phyloP scores from a whole-genome alignment of 2,113 vertebrate genomes.

The Uria aalge region DNA sequence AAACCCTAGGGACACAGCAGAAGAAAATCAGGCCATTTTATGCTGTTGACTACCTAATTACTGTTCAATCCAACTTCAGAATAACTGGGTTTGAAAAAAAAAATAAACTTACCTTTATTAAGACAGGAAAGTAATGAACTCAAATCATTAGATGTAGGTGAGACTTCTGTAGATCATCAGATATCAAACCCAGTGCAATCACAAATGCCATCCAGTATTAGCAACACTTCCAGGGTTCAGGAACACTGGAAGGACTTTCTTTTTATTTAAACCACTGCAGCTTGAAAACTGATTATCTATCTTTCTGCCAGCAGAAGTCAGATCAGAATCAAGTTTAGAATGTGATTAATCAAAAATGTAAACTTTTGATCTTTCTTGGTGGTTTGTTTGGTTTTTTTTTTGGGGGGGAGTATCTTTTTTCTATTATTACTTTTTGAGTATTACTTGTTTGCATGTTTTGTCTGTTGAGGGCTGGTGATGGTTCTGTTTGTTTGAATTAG shows the following conservation, averaged over 20 bases:
- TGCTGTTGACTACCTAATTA: slow-evolving; percentile 33
- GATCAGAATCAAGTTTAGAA: neutral
- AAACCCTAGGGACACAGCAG: neutral
- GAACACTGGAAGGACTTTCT: neutral
- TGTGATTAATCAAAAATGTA: neutral
- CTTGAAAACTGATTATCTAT: neutral
- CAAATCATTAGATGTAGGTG: neutral
- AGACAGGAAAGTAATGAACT: slow-evolving; percentile 42
- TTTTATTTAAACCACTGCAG: neutral
- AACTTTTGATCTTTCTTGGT: neutral
- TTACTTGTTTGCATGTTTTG: neutral
- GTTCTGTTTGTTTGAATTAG: neutral
- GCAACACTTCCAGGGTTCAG: neutral
- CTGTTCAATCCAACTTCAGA: slow-evolving; percentile 40
- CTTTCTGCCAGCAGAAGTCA: neutral
- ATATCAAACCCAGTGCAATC: neutral
- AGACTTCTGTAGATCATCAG: neutral
- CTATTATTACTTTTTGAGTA: neutral
- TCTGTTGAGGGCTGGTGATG: neutral
- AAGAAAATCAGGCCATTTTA: slow-evolving; percentile 5
- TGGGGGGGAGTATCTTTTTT: neutral
- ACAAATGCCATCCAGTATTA: neutral
- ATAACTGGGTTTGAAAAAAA: slow-evolving; percentile 14
- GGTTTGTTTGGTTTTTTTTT: neutral
- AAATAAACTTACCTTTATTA: neutral